A percentile compares a stretch with the other conserved stretches of the same genome.
phyloP scores from a whole-genome alignment of 2,888 invertebrate species.

The Teleiodes luculella region DNA sequence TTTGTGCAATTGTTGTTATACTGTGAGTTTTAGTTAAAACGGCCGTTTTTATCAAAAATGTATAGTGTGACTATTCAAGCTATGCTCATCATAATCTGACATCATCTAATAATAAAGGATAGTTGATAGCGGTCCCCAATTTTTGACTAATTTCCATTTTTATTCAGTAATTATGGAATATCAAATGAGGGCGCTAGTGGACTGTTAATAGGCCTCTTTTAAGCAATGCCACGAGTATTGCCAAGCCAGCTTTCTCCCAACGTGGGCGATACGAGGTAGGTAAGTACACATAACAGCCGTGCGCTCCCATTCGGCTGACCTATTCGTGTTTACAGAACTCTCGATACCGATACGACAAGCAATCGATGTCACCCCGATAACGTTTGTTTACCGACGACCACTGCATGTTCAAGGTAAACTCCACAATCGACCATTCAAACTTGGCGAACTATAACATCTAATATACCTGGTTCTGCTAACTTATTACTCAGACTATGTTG shows the following conservation, averaged over 20 bases:
- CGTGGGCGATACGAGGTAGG: conserved; percentile 56
- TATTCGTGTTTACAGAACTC: conserved; percentile 41
- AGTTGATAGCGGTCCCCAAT: too few species aligned
- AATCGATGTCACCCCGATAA: conserved; percentile 47
- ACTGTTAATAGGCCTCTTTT: too few species aligned
- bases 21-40: background rate
- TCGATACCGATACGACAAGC: conserved; percentile 35
- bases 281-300: background rate
- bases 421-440: conserved; percentile 16
- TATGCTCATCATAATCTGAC: too few species aligned
- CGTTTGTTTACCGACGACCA: conserved; percentile 70
- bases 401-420: conserved; percentile 64
- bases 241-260: conserved; percentile 57
- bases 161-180: too few species aligned
- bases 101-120: too few species aligned
- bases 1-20: background rate
- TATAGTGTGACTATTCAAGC: too few species aligned
- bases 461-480: conserved; percentile 2
- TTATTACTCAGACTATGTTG: conserved; percentile 40
- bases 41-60: too few species aligned
- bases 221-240: conserved; percentile 8
- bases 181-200: too few species aligned
- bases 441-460: conserved; percentile 11
- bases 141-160: too few species aligned
- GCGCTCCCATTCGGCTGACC: conserved; percentile 55